These are phyloP conservation scores for Equus quagga DNA, from an alignment of 2,113 vertebrate species.

Conservation along the genomic window DNA sequence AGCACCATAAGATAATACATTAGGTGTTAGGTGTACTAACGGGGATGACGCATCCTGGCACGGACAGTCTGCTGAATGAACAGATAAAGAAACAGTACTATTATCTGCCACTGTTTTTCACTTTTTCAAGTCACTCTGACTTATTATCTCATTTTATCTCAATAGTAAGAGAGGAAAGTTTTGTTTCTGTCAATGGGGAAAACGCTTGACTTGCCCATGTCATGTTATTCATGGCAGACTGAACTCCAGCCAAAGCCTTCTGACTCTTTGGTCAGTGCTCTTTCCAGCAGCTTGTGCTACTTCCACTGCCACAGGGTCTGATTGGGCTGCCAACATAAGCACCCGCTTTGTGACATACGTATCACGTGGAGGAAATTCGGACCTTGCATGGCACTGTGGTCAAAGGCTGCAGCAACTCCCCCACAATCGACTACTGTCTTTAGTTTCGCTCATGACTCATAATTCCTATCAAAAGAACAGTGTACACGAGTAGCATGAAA, in stretches of 20 bases:
- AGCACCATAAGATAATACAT: neutral
- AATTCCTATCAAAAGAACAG: constrained; percentile 59
- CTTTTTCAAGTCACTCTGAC: constrained; percentile 24
- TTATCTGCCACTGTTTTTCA: neutral
- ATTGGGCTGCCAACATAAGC: constrained; percentile 67
- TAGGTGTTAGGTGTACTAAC: neutral
- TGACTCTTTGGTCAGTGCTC: constrained; percentile 55
- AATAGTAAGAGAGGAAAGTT: constrained; percentile 14
- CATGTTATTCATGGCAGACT: constrained; percentile 50
- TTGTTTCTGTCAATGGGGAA: constrained; percentile 8
- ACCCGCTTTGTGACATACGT: neutral
- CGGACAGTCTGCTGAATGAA: neutral
- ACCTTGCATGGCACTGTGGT: neutral
- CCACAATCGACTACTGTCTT: constrained; percentile 68
- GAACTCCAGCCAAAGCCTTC: constrained; percentile 47
- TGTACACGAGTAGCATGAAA: neutral
- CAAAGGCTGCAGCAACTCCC: constrained; percentile 43
- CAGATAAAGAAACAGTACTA: neutral
- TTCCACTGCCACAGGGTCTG: neutral
- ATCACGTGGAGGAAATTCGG: constrained; percentile 44
- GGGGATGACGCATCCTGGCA: neutral
- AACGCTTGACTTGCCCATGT: constrained; percentile 20
- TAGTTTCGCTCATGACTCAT: constrained; percentile 59
- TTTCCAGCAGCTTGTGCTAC: neutral
- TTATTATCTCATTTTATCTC: constrained; percentile 31